A percentile compares a stretch with the other conserved stretches of the same genome.
phyloP scores from a whole-genome alignment of 2,797 vertebrate genomes.

The Microctenopoma steveboyesi region DNA sequence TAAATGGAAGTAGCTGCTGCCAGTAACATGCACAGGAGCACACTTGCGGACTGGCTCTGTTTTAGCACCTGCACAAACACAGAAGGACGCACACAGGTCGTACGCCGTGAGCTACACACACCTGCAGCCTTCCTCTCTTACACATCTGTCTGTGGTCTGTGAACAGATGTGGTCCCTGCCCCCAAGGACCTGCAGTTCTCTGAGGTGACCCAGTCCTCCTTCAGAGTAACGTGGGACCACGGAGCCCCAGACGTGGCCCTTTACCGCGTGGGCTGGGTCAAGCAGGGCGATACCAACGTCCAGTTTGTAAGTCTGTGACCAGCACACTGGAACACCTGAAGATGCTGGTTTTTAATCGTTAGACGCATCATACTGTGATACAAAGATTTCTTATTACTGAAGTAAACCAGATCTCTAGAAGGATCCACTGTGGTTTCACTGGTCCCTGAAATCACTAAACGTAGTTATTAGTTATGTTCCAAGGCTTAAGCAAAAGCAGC shows the following conservation, averaged over 20 bases:
- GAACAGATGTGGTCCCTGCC: constrained; percentile 90
- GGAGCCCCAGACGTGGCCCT: constrained; percentile 92
- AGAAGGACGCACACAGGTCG: too few relatives aligned
- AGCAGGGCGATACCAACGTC: constrained; percentile 74
- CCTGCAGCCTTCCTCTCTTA: not conserved
- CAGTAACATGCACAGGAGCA: too few relatives aligned
- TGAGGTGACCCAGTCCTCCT: constrained; percentile 89
- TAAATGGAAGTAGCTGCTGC: too few relatives aligned
- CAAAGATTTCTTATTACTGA: constrained; percentile 1
- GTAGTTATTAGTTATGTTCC: not conserved
- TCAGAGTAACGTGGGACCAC: constrained; percentile 92
- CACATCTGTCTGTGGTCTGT: not conserved
- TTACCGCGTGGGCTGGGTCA: constrained; percentile 90
- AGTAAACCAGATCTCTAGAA: constrained; percentile 5
- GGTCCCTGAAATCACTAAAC: constrained; percentile 42
- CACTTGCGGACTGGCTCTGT: too few relatives aligned
- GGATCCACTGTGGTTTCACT: constrained; percentile 29
- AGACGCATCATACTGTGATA: not conserved
- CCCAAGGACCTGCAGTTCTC: constrained; percentile 90
- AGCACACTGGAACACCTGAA: too few relatives aligned
- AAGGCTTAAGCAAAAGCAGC: constrained; percentile 44
- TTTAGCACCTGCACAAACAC: too few relatives aligned
- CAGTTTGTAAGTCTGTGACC: constrained; percentile 33
- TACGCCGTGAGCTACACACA: not conserved
- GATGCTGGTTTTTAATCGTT: too few relatives aligned